Base-by-base conservation (phyloP, 2,888 invertebrate genomes). In the Keiferia lycopersicella region DNA sequence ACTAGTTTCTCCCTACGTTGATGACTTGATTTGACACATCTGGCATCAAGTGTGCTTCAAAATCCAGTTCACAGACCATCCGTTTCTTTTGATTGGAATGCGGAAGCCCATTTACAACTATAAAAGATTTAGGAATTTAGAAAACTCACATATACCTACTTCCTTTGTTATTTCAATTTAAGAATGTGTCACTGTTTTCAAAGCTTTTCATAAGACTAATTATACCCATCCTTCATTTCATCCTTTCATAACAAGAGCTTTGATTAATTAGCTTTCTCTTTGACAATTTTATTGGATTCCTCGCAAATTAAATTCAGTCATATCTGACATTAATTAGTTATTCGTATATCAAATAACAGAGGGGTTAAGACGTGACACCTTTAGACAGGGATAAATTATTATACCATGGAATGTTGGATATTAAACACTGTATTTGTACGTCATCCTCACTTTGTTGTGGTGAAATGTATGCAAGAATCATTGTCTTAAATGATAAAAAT, bases 291-390 rank as follows among this genome's bases (percentile, higher is more conserved):
- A 64, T 64, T 62, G 64, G 67, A 74, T 72, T 68, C 66, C 67
- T 64, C 66, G 64, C 66, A 71, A 73, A 77, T 76, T 73, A 74
- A 74, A 75, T 72, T 65, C 67, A 60, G 72, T 76, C 78, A 80
- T 76, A 76, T 76, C 69, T 77, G 76, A 78, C 79, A 72, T 77
- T 78, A 81, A 82, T 82, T 80, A 78, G 77, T 77, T 73, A 77
- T 73, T 73, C 71, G 67, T 71, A 69, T 73, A 73, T 77, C 77
- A 76, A 67, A 66, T 68, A 69, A 67, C 62, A 68, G 64, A 63
- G 71, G 73, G 67, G 68, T 71, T 68, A 69, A 66, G 75, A 30
- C 70, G 72, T 74, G 64, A 66, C 70, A 73, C 76, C 69, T 74
- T 69, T 63, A 63, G 67, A 63, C 64, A 57, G 68, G 76, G 80